Evolutionary conservation across 2,797 vertebrate species (phyloP), one percentile per base, ranked within the genome.

Genomic region (Rhinophrynus dorsalis): DNA sequence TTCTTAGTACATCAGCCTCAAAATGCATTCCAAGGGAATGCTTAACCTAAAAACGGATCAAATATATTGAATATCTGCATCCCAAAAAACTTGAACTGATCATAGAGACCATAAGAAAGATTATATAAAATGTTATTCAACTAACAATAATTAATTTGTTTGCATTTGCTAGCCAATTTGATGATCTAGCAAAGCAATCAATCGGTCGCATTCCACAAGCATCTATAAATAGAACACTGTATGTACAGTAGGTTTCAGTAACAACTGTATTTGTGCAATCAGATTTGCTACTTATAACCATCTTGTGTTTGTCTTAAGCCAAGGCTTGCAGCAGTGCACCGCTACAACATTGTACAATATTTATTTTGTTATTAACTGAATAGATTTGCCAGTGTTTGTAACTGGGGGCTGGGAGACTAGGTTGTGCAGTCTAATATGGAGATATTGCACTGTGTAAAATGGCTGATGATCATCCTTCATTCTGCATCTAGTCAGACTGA

Each of bases 401-500:
- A 50, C 26, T 26, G 54, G 3, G 7, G 37, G 32, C 17, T 44
- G 18, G 12, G 7, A 5, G 23, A 17, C 0, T 15, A 23, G 17
- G 8, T 18, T 44, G 63, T 23, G 60, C 23, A 61, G 56, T 44
- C 67, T 69, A 59, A 59, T 17, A 80, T 8, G 71, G 48, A 73
- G 50, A 58, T 68, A 67, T 67, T 13, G 76, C 69, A 68, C 74
- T 42, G 55, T 32, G 66, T 75, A 86, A 89, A 81, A 89, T 87
- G 86, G 87, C 87, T 85, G 86, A n/a, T n/a, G n/a, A 81, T 84
- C 52, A 1, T 33, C 70, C 58, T 74, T 70, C 68, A 58, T 75
- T 30, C 65, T 18, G 54, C 61, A 58, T 66, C 61, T 72, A 33
- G 26, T 37, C 35, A 33, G 50, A 72, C 44, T 37, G 48, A 40